A percentile compares a stretch with the other conserved stretches of the same genome.
Evolutionary conservation across 1,140 invertebrate genomes (phyloP).

Genomic region (Oncopodura yosiiana): DNA sequence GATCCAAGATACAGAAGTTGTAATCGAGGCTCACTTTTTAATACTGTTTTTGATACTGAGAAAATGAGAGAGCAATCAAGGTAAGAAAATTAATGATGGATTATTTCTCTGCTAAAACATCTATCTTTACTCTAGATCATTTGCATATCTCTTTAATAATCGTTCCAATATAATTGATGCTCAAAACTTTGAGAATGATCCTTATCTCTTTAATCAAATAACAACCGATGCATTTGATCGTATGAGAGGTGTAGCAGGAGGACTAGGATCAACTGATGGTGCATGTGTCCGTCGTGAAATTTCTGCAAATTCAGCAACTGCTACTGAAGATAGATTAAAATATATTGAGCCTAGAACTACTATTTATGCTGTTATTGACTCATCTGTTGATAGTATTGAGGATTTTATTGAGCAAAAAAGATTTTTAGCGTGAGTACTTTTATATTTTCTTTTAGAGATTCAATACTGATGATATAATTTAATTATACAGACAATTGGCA

Average conservation of each 20-base stretch:
- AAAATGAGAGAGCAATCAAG: conserved; percentile 18
- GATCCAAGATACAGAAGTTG: conserved; percentile 26
- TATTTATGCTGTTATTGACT: conserved; percentile 31
- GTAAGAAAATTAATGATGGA: too few species aligned
- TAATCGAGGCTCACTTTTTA: conserved; percentile 14
- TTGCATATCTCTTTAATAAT: conserved; percentile 30
- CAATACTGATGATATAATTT: neutral
- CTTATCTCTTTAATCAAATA: neutral
- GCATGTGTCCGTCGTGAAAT: neutral
- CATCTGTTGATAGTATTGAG: conserved; percentile 7
- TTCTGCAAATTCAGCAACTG: neutral
- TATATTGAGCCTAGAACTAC: conserved; percentile 6
- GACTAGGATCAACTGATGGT: neutral
- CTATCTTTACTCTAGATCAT: too few species aligned
- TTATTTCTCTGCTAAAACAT: too few species aligned
- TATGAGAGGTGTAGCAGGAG: neutral
- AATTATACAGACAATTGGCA: conserved; percentile 17
- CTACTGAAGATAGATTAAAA: conserved; percentile 20
- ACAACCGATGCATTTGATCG: neutral
- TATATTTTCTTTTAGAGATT: neutral
- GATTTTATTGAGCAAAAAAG: conserved; percentile 19
- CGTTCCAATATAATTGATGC: conserved; percentile 3
- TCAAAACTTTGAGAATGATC: neutral
- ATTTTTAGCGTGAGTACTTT: conserved; percentile 20
- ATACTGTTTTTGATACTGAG: neutral